A percentile compares a stretch with the other conserved stretches of the same genome.
Conservation (phyloP, 2,797 vertebrate species). For the Zenarchopterus dispar region DNA sequence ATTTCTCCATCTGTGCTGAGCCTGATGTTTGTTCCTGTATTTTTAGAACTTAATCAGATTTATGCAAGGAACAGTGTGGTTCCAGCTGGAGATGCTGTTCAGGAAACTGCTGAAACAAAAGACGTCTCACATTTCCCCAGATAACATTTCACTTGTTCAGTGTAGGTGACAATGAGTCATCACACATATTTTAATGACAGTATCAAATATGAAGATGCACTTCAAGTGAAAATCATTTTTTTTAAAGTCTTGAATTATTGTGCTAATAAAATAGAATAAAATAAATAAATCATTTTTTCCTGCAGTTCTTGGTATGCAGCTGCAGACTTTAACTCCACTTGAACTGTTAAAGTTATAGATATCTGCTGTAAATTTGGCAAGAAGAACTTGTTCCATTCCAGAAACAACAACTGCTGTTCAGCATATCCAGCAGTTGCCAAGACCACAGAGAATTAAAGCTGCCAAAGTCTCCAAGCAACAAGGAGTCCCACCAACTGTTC, state of each 20-base stretch:
- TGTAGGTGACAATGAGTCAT: conserved; percentile 28
- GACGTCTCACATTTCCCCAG: conserved; percentile 57
- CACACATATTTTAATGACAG: conserved; percentile 17
- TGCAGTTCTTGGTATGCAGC: neutral
- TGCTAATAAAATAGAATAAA: neutral
- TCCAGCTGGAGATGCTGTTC: conserved; percentile 63
- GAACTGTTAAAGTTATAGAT: conserved; percentile 44
- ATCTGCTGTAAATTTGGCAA: conserved; percentile 62
- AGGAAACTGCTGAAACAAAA: conserved; percentile 63
- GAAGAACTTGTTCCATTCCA: conserved; percentile 63
- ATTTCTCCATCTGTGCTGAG: neutral
- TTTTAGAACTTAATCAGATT: conserved; percentile 48
- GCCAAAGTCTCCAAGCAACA: conserved; percentile 74
- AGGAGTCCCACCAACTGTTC: conserved; percentile 49
- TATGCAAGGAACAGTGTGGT: conserved; percentile 34
- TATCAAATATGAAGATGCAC: conserved; percentile 6
- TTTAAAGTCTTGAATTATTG: neutral
- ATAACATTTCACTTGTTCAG: conserved; percentile 44
- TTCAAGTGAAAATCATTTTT: conserved; percentile 2
- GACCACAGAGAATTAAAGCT: conserved; percentile 62
- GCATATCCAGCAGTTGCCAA: conserved; percentile 71
- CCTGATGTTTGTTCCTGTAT: conserved; percentile 33
- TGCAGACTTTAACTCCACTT: conserved; percentile 24
- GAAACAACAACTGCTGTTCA: conserved; percentile 78
- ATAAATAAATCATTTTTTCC: neutral